Base-by-base conservation (phyloP, 2,797 vertebrate genomes). In the Diplodus sargus region DNA sequence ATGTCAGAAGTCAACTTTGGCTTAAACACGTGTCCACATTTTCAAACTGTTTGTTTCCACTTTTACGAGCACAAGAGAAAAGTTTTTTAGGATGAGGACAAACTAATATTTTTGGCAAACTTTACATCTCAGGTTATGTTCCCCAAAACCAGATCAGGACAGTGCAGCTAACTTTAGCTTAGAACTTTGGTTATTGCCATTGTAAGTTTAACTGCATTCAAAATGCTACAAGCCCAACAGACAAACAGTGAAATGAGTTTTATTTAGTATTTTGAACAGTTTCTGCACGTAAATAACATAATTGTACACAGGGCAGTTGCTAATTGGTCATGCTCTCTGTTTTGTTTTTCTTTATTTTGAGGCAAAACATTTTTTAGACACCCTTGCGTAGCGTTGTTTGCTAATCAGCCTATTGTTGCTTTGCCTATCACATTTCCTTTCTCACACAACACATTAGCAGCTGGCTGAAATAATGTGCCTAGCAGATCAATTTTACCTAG, bases 241-340 rank as follows among this genome's bases (percentile, higher is more conserved):
- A 60, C 6, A 49, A 48, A 53, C 16, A 6, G 4, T 23, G 1
- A 43, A 45, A 77, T 16, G 62, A 70, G 12, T 63, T 72, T 17
- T 18, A 18, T 53, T 58, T 47, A 76, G 30, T 74, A 45, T 70
- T 82, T 62, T 79, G n/a, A 54, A 60, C 23, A 53, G 39, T 23
- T 66, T 77, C 20, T 74, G 15, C 25, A 43, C 12, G 51, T 17
- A 63, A 8, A 18, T 51, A 39, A 54, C 13, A 49, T 34, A 17
- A 47, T 28, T 1, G n/a, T 15, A 30, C 0, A 30, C 28, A 30
- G 28, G 28, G 5, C 28, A 30, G 28, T 30, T 30, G 28, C 28
- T 30, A 30, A 3, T 30, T 30, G 28, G 30, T 78, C 2, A 17
- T 17, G 51, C 18, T 51, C 17, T 25, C 30, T 30, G 28, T 30